Evolutionary conservation across 1,140 invertebrate species (phyloP).

Genomic region (Cyclargus thomasi): DNA sequence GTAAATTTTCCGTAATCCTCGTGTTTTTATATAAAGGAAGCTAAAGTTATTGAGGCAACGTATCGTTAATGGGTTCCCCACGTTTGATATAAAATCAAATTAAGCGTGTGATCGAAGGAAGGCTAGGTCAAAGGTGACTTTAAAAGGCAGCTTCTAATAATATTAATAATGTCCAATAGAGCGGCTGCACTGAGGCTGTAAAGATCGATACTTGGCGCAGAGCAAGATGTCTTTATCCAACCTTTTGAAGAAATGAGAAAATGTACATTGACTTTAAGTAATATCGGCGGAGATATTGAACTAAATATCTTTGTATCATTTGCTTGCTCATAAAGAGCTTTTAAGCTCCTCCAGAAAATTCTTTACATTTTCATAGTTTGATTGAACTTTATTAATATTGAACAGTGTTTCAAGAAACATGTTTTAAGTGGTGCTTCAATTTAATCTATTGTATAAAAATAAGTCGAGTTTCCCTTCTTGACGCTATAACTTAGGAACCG

Average conservation of each 20-base stretch:
- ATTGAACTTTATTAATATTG: too few species aligned
- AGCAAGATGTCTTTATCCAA: not conserved
- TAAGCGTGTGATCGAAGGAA: not conserved
- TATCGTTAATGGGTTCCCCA: not conserved
- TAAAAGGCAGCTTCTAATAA: not conserved
- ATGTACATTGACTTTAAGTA: not conserved
- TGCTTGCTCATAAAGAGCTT: too few species aligned
- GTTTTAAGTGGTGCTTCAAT: too few species aligned
- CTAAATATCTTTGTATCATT: too few species aligned
- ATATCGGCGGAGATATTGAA: too few species aligned
- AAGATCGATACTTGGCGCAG: not conserved
- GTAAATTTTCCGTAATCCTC: not conserved
- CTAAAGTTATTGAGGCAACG: not conserved
- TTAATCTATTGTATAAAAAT: too few species aligned
- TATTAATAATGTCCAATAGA: slow-evolving; percentile 7
- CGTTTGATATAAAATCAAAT: not conserved
- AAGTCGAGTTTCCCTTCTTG: too few species aligned
- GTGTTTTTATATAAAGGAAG: not conserved
- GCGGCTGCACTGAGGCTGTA: not conserved
- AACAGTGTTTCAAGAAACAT: too few species aligned
- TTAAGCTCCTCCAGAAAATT: too few species aligned
- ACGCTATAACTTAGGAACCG: too few species aligned
- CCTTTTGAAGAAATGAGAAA: not conserved
- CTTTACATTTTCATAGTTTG: too few species aligned
- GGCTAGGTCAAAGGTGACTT: not conserved